phyloP scores from a whole-genome alignment of 2,113 vertebrate species.

The Myotis yumanensis region DNA sequence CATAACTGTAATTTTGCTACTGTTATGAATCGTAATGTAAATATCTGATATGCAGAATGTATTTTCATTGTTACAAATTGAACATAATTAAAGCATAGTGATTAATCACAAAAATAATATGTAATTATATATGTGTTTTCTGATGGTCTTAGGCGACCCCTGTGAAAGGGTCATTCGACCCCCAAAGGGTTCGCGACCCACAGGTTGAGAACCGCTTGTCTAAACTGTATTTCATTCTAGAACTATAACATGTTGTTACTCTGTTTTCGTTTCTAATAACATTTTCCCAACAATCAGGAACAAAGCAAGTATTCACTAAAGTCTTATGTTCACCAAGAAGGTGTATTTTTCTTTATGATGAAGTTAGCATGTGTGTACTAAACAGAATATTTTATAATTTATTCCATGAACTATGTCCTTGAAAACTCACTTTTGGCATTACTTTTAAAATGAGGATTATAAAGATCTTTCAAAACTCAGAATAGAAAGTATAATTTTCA shows the following conservation, averaged over 20 bases:
- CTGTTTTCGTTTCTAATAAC: constrained; percentile 57
- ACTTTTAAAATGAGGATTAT: constrained; percentile 9
- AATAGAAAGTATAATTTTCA: background rate
- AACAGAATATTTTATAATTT: constrained; percentile 31
- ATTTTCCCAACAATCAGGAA: constrained; percentile 44
- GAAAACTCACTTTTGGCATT: constrained; percentile 41
- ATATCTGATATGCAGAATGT: too few species aligned
- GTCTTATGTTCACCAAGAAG: constrained; percentile 51
- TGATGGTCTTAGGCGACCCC: too few species aligned
- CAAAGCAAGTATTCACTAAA: constrained; percentile 54
- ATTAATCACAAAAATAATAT: too few species aligned
- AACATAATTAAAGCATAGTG: too few species aligned
- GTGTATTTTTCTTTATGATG: background rate
- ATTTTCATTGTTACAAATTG: too few species aligned
- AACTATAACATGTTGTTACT: constrained; percentile 22
- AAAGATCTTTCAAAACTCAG: constrained; percentile 44
- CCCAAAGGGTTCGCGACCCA: too few species aligned
- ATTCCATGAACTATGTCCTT: constrained; percentile 40
- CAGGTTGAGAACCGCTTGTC: background rate
- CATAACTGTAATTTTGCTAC: too few species aligned
- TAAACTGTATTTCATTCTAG: constrained; percentile 61
- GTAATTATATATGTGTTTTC: too few species aligned
- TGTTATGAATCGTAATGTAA: too few species aligned
- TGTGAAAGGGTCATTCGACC: too few species aligned
- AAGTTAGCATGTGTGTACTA: background rate